Evolutionary conservation across 2,888 invertebrate species (phyloP).

Genomic region (Aphidoletes aphidimyza): DNA sequence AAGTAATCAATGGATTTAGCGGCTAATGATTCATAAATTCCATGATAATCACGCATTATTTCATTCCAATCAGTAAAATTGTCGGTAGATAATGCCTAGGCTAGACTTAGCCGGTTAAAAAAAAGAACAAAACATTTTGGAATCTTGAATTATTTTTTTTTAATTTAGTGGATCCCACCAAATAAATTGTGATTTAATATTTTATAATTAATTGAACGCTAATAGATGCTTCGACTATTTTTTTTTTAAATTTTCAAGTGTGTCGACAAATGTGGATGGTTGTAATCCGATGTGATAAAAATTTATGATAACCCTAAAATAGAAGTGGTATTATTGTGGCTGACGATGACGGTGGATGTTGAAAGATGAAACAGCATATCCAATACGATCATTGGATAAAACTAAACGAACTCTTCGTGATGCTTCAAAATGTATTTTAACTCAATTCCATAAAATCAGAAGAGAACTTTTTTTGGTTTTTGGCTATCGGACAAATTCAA

Average conservation of each 20-base stretch:
- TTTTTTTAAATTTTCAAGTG: neutral
- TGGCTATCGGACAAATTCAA: conserved; percentile 11
- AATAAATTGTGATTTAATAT: conserved; percentile 20
- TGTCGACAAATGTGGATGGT: no score
- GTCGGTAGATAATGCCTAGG: neutral
- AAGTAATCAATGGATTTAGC: neutral
- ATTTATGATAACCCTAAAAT: neutral
- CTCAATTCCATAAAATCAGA: neutral
- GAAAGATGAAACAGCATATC: neutral
- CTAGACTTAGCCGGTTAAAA: no score
- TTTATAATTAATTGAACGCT: conserved; percentile 28
- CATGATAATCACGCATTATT: conserved; percentile 12
- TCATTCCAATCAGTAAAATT: neutral
- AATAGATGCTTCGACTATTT: neutral
- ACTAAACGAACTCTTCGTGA: neutral
- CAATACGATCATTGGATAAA: neutral
- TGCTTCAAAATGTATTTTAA: no score
- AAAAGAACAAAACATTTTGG: no score
- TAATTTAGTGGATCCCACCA: neutral
- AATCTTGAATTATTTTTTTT: no score
- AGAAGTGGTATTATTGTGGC: no score
- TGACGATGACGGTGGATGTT: no score
- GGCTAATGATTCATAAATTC: conserved; percentile 3
- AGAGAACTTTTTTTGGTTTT: neutral
- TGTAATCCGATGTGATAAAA: neutral